Evolutionary conservation across 1,140 invertebrate species (phyloP).

Genomic region (Drosophila lacteicornis): DNA sequence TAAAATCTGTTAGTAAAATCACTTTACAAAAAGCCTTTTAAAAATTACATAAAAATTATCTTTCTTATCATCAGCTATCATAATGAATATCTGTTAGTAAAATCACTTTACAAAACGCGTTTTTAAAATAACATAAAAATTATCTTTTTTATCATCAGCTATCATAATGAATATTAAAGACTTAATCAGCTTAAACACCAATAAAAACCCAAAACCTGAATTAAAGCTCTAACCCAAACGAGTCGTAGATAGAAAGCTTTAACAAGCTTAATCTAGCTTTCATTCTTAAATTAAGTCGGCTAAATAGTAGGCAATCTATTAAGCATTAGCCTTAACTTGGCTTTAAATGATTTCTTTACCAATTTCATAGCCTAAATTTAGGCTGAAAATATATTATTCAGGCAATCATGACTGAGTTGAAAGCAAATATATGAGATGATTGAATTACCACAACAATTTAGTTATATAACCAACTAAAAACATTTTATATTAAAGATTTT

Average conservation of each 20-base stretch:
- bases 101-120: too few relatives aligned
- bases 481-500: too few relatives aligned
- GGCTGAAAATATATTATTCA: background rate
- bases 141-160: conserved; percentile 12
- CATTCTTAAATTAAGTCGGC: background rate
- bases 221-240: background rate
- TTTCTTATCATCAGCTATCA: conserved; percentile 15
- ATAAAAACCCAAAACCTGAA: conserved; percentile 6
- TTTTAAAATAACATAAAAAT: background rate
- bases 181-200: conserved; percentile 3
- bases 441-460: too few relatives aligned
- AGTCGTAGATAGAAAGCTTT: background rate
- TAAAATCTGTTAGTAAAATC: background rate
- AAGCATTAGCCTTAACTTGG: background rate
- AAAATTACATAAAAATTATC: background rate
- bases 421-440: background rate
- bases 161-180: conserved; percentile 2
- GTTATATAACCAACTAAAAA: too few relatives aligned
- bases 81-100: background rate
- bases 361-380: conserved; percentile 3
- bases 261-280: background rate
- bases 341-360: background rate
- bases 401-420: conserved; percentile 20
- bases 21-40: background rate
- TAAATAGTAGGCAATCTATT: background rate